These are phyloP conservation scores for Drosophila nigromelanica DNA, from an alignment of 1,140 invertebrate species.

Conservation along the genomic window DNA sequence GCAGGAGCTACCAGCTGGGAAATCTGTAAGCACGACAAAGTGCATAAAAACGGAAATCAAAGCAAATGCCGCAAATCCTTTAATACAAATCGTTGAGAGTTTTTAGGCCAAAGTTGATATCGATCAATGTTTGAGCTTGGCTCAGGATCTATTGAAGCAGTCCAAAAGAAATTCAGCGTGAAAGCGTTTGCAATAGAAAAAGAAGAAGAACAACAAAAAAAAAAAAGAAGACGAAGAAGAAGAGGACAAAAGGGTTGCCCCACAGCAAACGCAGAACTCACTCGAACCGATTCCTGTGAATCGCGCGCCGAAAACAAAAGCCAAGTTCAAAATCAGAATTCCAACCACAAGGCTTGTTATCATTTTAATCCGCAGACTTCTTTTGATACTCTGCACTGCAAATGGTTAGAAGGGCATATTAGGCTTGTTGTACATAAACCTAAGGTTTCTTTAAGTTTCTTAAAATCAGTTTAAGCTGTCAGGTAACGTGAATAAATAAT, in stretches of 20 bases:
- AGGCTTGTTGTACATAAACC: too few species aligned
- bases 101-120: not conserved
- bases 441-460: too few species aligned
- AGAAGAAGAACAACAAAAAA: not conserved
- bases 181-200: slow-evolving; percentile 42
- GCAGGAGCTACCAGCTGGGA: not conserved
- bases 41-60: not conserved
- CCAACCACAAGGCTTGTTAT: slow-evolving; percentile 67
- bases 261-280: not conserved
- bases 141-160: slow-evolving; percentile 37
- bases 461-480: too few species aligned
- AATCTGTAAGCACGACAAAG: not conserved
- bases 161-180: slow-evolving; percentile 55
- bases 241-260: not conserved
- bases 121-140: not conserved
- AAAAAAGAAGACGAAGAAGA: not conserved
- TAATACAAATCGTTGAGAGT: not conserved
- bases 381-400: not conserved
- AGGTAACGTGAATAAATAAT: too few species aligned
- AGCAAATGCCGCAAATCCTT: not conserved
- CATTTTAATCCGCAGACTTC: slow-evolving; percentile 69
- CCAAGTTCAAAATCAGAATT: slow-evolving; percentile 25
- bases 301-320: slow-evolving; percentile 27
- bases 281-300: slow-evolving; percentile 20
- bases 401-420: not conserved